These are phyloP conservation scores for Clavelina lepadiformis DNA, from an alignment of 23 tunicate species.

Conservation along the genomic window DNA sequence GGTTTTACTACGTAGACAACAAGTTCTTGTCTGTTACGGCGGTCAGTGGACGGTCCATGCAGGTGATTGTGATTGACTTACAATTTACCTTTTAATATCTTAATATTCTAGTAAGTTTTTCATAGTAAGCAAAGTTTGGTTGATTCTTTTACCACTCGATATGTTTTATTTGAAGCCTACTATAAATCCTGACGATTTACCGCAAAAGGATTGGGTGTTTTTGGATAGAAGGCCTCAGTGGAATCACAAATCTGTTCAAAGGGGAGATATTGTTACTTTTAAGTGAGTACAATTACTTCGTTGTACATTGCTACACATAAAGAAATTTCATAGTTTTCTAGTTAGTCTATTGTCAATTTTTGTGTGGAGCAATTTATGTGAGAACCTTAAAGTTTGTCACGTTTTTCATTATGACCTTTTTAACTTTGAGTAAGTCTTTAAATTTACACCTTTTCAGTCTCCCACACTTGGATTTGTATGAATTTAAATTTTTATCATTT, in stretches of 20 bases:
- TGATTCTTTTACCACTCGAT: background rate
- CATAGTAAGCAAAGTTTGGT: background rate
- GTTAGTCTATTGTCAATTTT: too few species aligned
- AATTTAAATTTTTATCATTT: too few species aligned
- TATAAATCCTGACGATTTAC: slow-evolving; percentile 31
- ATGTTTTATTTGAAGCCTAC: slow-evolving; percentile 36
- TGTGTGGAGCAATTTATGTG: too few species aligned
- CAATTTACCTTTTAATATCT: background rate
- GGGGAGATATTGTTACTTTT: slow-evolving; percentile 50
- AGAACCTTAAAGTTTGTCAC: background rate
- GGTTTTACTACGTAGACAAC: background rate
- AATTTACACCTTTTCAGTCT: too few species aligned
- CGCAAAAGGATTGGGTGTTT: slow-evolving; percentile 31
- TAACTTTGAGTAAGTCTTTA: too few species aligned
- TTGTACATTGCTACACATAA: background rate
- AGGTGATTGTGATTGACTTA: slow-evolving; percentile 15
- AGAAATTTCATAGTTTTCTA: too few species aligned
- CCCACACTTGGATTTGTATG: too few species aligned
- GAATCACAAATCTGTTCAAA: slow-evolving; percentile 13
- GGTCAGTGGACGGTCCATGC: slow-evolving; percentile 61
- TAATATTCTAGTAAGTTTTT: background rate
- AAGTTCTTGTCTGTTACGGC: slow-evolving; percentile 9
- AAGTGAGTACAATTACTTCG: slow-evolving; percentile 10
- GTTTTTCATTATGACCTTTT: background rate
- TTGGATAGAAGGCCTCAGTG: slow-evolving; percentile 34